These are phyloP conservation scores for Nemotelus pantherinus DNA, from an alignment of 2,888 invertebrate species.

Conservation along the genomic window DNA sequence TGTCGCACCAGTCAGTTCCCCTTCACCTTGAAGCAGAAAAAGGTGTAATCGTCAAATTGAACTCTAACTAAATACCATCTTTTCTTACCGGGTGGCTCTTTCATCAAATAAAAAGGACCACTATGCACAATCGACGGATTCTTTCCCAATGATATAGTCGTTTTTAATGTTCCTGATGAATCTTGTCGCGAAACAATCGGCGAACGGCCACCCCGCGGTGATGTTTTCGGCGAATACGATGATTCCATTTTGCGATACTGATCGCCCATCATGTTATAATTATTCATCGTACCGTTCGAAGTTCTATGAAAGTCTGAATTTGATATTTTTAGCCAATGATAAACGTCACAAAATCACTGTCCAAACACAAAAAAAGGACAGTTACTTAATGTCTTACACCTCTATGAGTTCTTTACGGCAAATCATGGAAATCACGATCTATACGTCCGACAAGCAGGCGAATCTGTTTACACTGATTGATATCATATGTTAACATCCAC, in stretches of 20 bases:
- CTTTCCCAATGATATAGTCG: constrained; percentile 96
- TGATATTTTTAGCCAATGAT: no score
- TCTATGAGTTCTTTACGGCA: no score
- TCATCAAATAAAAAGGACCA: constrained; percentile 98
- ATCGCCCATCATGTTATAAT: constrained; percentile 88
- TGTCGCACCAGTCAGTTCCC: constrained; percentile 93
- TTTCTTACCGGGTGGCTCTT: constrained; percentile 86
- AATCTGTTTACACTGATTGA: no score
- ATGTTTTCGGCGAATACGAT: constrained; percentile 95
- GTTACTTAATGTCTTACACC: no score
- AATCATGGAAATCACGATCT: no score
- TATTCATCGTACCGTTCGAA: constrained; percentile 52
- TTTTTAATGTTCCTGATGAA: constrained; percentile 96
- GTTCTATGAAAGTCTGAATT: no score
- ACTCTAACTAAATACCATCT: not conserved
- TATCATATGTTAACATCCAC: no score
- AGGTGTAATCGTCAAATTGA: not conserved
- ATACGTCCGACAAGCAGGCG: no score
- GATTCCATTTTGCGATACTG: constrained; percentile 92
- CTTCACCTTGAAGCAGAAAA: constrained; percentile 72
- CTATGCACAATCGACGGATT: constrained; percentile 97
- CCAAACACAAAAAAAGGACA: no score
- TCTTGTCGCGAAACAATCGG: constrained; percentile 96
- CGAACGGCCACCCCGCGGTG: constrained; percentile 91
- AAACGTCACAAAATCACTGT: no score